Evolutionary conservation across 2,888 invertebrate species (phyloP).

Genomic region (Heliconius erato): DNA sequence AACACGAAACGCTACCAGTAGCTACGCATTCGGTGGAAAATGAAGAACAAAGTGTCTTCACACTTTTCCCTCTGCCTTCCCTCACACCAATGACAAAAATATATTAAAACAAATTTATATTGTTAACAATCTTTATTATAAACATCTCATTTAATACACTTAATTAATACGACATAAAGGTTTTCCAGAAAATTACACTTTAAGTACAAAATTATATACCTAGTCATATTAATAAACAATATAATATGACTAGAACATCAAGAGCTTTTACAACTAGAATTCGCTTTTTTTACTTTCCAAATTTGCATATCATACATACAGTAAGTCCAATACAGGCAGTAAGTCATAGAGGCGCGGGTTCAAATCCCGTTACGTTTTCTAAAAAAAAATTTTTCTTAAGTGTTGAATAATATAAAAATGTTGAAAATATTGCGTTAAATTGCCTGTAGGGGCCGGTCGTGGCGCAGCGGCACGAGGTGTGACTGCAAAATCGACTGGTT

Average conservation of each 20-base stretch:
- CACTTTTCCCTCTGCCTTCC: background rate
- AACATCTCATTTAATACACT: constrained; percentile 42
- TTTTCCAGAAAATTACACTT: constrained; percentile 41
- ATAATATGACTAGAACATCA: constrained; percentile 36
- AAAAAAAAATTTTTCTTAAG: too few species aligned
- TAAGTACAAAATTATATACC: constrained; percentile 42
- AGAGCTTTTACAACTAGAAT: constrained; percentile 34
- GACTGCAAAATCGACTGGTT: too few species aligned
- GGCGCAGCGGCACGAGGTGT: too few species aligned
- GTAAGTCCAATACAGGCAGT: too few species aligned
- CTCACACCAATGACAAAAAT: background rate
- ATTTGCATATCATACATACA: too few species aligned
- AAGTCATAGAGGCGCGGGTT: too few species aligned
- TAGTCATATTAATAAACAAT: background rate
- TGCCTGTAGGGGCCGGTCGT: too few species aligned
- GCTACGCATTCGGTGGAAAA: background rate
- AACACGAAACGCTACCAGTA: background rate
- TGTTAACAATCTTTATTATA: constrained; percentile 47
- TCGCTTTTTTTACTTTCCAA: background rate
- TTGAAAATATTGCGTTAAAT: too few species aligned
- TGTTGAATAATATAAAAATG: too few species aligned
- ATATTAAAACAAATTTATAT: constrained; percentile 24
- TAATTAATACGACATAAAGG: constrained; percentile 41
- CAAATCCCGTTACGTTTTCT: too few species aligned
- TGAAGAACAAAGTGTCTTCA: background rate